Percentiles rank a stretch among this genome's conserved stretches.
phyloP scores from a whole-genome alignment of 1,140 invertebrate species.

The Holcopasites calliopsidis region DNA sequence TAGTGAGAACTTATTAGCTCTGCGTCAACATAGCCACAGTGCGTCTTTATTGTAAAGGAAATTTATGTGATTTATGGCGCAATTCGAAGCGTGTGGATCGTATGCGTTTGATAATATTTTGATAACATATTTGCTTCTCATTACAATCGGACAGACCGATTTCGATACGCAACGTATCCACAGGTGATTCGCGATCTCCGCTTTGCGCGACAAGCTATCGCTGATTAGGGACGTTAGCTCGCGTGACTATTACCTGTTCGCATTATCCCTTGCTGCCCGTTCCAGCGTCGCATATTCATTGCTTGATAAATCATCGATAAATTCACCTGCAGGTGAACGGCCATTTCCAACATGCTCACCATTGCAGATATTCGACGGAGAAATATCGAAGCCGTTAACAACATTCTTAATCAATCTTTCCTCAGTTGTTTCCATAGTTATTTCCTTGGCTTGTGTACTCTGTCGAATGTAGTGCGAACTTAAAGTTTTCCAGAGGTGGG shows the following conservation, averaged over 20 bases:
- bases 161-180: constrained; percentile 9
- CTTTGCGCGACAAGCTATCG: not conserved
- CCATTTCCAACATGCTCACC: not conserved
- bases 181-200: constrained; percentile 15
- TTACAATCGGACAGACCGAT: not conserved
- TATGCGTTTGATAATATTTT: not conserved
- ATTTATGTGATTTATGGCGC: constrained; percentile 10
- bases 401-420: no score
- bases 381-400: no score
- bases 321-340: no score
- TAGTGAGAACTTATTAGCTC: no score
- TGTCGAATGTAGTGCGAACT: no score
- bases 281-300: constrained; percentile 23
- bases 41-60: no score
- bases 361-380: no score
- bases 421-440: no score
- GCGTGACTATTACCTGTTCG: not conserved
- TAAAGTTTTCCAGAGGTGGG: no score
- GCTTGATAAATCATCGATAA: not conserved
- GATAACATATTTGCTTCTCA: not conserved
- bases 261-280: not conserved
- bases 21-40: no score
- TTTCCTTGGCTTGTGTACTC: no score
- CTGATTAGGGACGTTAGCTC: constrained; percentile 19
- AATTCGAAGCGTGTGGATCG: not conserved